Evolutionary conservation across 2,888 invertebrate genomes (phyloP).

Genomic region (Rhingia rostrata): DNA sequence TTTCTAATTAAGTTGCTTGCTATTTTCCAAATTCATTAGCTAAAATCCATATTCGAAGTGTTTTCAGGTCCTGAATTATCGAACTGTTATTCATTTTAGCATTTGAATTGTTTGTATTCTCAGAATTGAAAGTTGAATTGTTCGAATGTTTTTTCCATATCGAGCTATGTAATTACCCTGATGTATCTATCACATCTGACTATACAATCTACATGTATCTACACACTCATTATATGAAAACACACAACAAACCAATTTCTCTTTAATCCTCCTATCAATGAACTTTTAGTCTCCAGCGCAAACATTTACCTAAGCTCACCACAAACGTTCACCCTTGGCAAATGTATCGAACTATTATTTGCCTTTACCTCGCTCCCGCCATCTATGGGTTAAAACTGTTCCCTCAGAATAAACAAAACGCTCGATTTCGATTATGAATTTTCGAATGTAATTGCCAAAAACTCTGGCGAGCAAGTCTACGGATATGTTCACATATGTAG

Average conservation of each 20-base stretch:
- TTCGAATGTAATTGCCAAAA: constrained; percentile 69
- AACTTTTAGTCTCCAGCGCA: constrained; percentile 43
- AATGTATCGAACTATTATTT: constrained; percentile 26
- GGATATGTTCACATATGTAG: constrained; percentile 22
- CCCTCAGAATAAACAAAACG: constrained; percentile 62
- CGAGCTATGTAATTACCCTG: not conserved
- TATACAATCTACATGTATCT: constrained; percentile 4
- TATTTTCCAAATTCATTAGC: too few relatives aligned
- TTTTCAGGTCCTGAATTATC: too few relatives aligned
- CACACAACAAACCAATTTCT: constrained; percentile 51
- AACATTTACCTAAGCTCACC: constrained; percentile 55
- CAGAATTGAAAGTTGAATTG: too few relatives aligned
- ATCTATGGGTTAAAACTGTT: constrained; percentile 9
- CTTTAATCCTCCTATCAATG: constrained; percentile 58
- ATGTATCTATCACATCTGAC: not conserved
- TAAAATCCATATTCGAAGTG: too few relatives aligned
- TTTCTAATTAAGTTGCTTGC: too few relatives aligned
- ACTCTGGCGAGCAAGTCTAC: constrained; percentile 41
- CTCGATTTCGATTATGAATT: constrained; percentile 71
- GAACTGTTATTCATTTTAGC: too few relatives aligned
- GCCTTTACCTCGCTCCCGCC: not conserved
- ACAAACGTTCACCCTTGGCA: constrained; percentile 19
- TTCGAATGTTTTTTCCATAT: too few relatives aligned
- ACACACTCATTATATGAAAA: constrained; percentile 7
- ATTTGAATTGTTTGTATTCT: too few relatives aligned